phyloP scores from a whole-genome alignment of 2,113 vertebrate genomes.

The Cottus gobio region DNA sequence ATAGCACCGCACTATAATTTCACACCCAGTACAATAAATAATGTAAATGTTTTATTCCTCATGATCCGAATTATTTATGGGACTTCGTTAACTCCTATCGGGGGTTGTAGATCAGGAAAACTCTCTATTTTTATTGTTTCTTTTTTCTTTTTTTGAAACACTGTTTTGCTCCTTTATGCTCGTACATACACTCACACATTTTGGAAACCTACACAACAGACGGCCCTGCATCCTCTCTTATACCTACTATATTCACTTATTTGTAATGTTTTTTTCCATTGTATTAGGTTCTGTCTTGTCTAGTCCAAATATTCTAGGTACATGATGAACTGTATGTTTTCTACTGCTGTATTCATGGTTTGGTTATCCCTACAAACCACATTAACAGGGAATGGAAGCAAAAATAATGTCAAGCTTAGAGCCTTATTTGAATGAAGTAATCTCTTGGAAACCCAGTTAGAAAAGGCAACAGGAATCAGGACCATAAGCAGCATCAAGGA shows the following conservation, averaged over 20 bases:
- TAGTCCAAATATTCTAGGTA: not conserved
- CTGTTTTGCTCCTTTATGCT: not conserved
- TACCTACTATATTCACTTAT: no score
- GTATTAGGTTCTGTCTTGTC: no score
- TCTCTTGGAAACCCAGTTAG: not conserved
- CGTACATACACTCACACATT: not conserved
- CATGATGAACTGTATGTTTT: not conserved
- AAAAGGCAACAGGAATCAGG: not conserved
- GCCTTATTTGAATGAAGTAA: not conserved
- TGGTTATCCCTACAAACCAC: not conserved
- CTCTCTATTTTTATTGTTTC: no score
- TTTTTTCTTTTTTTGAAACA: not conserved
- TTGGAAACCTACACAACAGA: no score
- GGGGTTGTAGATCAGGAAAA: not conserved
- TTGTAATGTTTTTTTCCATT: no score
- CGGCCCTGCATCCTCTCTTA: no score
- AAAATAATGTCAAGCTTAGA: not conserved
- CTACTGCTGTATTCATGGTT: not conserved
- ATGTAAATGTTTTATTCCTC: not conserved
- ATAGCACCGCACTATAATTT: not conserved
- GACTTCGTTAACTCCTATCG: not conserved
- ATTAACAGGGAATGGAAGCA: not conserved
- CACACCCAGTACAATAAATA: not conserved
- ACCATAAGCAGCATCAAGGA: not conserved
- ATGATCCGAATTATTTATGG: not conserved